Evolutionary conservation across 2,797 vertebrate species (phyloP).

Genomic region (Acridotheres tristis): DNA sequence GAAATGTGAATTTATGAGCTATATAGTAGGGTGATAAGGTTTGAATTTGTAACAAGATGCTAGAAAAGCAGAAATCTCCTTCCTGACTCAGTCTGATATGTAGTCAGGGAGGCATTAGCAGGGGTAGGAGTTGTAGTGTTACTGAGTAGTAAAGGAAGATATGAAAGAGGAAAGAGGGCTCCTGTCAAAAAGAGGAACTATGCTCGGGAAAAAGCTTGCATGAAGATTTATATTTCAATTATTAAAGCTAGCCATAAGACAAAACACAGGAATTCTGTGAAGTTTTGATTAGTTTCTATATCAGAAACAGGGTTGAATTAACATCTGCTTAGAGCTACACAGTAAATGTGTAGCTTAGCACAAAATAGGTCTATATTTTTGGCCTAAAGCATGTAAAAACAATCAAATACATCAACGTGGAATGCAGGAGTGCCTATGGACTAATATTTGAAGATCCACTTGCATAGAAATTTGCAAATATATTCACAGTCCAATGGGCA

Average conservation of each 20-base stretch:
- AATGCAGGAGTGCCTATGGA: neutral
- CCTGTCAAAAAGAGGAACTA: neutral
- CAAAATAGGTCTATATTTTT: neutral
- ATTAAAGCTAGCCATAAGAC: neutral
- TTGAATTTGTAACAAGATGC: neutral
- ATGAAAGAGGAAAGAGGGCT: neutral
- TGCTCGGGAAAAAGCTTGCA: neutral
- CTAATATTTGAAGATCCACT: neutral
- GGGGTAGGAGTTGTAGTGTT: neutral
- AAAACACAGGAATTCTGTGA: neutral
- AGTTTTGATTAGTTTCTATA: neutral
- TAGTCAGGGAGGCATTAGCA: neutral
- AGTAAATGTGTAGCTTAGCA: neutral
- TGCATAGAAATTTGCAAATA: neutral
- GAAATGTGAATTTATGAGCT: neutral
- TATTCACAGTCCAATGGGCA: neutral
- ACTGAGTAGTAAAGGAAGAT: neutral
- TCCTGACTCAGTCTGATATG: neutral
- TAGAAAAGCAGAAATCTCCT: neutral
- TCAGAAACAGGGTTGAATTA: neutral
- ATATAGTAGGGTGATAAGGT: neutral
- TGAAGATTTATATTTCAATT: neutral
- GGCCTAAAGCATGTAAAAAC: neutral
- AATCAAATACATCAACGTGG: neutral
- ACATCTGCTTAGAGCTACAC: neutral